Evolutionary conservation across 2,113 vertebrate genomes (phyloP).

Genomic region (Prinia subflava): DNA sequence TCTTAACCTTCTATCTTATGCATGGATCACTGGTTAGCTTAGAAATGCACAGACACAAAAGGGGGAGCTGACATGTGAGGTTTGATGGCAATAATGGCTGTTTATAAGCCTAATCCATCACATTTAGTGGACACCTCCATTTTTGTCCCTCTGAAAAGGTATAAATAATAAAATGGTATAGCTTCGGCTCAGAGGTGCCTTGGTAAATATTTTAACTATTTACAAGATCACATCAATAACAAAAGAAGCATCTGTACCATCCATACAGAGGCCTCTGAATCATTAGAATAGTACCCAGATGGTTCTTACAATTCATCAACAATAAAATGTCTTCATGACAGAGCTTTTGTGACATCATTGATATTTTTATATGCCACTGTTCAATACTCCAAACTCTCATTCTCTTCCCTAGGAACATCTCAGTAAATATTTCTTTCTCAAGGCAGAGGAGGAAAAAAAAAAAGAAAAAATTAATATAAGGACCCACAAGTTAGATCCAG

Average conservation of each 20-base stretch:
- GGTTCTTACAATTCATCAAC: slow-evolving; percentile 82
- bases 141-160: slow-evolving; percentile 97
- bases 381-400: slow-evolving; percentile 7
- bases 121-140: slow-evolving; percentile 99
- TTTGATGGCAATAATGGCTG: slow-evolving; percentile 98
- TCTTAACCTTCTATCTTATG: slow-evolving; percentile 93
- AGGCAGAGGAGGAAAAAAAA: no score
- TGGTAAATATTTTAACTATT: slow-evolving; percentile 99
- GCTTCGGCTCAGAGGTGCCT: slow-evolving; percentile 83
- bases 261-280: slow-evolving; percentile 70
- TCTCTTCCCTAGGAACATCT: not conserved
- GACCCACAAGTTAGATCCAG: not conserved
- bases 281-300: slow-evolving; percentile 87
- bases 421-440: not conserved
- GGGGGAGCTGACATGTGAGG: slow-evolving; percentile 93
- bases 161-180: slow-evolving; percentile 95
- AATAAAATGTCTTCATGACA: slow-evolving; percentile 64
- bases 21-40: slow-evolving; percentile 99
- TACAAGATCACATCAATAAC: slow-evolving; percentile 91
- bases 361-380: slow-evolving; percentile 58
- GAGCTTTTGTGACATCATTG: slow-evolving; percentile 56
- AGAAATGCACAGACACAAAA: slow-evolving; percentile 96
- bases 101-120: slow-evolving; percentile 99
- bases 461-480: not conserved
- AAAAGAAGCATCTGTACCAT: slow-evolving; percentile 96